phyloP scores from a whole-genome alignment of 2,797 vertebrate species.

The Eleutherodactylus coqui region DNA sequence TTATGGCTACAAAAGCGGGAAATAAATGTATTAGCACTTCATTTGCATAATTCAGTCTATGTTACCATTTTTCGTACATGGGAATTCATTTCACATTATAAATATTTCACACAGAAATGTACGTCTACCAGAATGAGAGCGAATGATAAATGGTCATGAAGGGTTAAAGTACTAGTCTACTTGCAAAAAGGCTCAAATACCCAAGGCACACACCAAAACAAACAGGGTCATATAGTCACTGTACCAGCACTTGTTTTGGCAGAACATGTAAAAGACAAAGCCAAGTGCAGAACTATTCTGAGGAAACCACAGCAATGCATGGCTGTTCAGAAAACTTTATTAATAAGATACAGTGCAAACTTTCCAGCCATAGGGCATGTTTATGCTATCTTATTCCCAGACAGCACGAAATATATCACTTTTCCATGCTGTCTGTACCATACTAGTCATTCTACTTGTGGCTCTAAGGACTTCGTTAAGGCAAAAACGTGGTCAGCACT shows the following conservation, averaged over 20 bases:
- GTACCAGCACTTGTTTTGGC: conserved; percentile 44
- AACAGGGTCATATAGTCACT: conserved; percentile 30
- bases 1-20: too few relatives aligned
- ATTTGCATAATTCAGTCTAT: too few relatives aligned
- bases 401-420: too few relatives aligned
- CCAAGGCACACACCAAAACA: conserved; percentile 40
- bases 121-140: not conserved
- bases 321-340: conserved; percentile 16
- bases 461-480: not conserved
- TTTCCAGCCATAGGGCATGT: conserved; percentile 19
- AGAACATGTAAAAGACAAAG: conserved; percentile 29
- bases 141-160: not conserved
- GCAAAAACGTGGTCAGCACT: too few relatives aligned
- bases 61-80: too few relatives aligned
- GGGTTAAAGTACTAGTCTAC: conserved; percentile 14
- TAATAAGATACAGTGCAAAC: conserved; percentile 42
- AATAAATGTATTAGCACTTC: too few relatives aligned
- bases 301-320: conserved; percentile 24
- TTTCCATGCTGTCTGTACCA: not conserved
- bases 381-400: not conserved
- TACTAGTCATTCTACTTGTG: not conserved
- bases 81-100: not conserved
- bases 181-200: conserved; percentile 19
- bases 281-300: conserved; percentile 33
- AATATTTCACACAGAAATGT: not conserved